Conservation (phyloP, 2,888 invertebrate species). For the Diadegma fenestrale region DNA sequence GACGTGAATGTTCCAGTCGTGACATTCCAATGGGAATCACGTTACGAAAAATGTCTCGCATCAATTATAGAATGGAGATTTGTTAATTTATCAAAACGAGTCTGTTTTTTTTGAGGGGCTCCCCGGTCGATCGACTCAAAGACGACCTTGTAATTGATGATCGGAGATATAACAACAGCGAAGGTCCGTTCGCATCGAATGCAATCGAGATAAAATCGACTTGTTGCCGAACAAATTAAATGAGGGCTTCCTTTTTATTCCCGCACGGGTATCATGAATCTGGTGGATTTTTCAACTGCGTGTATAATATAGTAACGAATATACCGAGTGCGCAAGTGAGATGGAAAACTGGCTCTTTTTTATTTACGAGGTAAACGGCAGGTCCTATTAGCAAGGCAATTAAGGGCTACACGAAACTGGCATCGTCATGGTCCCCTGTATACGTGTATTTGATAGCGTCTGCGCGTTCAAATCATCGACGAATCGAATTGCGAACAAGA, state of each 20-base stretch:
- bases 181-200: constrained; percentile 36
- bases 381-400: constrained; percentile 72
- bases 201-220: constrained; percentile 53
- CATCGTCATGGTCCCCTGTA: neutral
- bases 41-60: neutral
- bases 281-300: constrained; percentile 16
- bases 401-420: constrained; percentile 62
- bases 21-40: neutral
- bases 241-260: constrained; percentile 41
- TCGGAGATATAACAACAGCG: constrained; percentile 44
- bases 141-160: constrained; percentile 54
- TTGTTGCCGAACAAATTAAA: constrained; percentile 60
- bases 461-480: constrained; percentile 3
- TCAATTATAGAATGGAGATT: neutral
- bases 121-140: neutral
- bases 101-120: neutral
- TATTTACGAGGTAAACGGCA: constrained; percentile 57
- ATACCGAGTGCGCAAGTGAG: constrained; percentile 25
- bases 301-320: neutral
- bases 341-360: constrained; percentile 45
- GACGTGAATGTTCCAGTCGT: neutral
- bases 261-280: constrained; percentile 1
- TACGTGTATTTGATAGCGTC: neutral
- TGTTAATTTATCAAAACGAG: neutral
- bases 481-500: constrained; percentile 34